Conservation (phyloP, 1,140 invertebrate species). For the Ctenoplectra terminalis region DNA sequence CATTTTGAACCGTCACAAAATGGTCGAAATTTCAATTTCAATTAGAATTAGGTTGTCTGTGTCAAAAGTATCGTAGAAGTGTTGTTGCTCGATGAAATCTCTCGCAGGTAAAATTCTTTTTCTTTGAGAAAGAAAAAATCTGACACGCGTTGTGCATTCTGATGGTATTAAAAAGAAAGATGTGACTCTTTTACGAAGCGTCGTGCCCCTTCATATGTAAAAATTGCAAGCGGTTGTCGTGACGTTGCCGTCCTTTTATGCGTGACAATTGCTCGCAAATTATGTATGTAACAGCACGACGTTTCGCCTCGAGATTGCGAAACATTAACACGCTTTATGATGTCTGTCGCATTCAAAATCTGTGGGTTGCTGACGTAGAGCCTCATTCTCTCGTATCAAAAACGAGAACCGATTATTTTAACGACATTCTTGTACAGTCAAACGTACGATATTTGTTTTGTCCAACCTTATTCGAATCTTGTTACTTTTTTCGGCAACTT, state of each 20-base stretch:
- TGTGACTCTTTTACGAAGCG: not conserved
- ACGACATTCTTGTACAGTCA: too few species aligned
- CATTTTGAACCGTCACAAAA: not conserved
- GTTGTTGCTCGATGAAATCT: not conserved
- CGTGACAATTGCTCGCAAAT: not conserved
- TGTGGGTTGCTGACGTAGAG: not conserved
- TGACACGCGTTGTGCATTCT: not conserved
- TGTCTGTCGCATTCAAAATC: not conserved
- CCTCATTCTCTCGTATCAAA: not conserved
- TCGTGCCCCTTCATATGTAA: constrained; percentile 11
- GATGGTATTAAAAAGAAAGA: not conserved
- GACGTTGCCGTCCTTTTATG: not conserved
- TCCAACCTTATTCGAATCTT: too few species aligned
- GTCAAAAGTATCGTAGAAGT: too few species aligned
- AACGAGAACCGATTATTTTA: not conserved
- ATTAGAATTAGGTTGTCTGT: too few species aligned
- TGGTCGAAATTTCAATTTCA: not conserved
- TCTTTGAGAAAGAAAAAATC: not conserved
- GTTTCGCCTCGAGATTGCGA: not conserved
- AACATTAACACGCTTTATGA: not conserved
- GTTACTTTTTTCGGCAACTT: too few species aligned
- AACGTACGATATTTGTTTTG: too few species aligned
- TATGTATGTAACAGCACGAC: not conserved
- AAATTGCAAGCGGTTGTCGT: not conserved
- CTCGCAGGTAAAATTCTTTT: not conserved